Conservation (phyloP, 2,113 vertebrate species). For the Poeciliopsis retropinna region DNA sequence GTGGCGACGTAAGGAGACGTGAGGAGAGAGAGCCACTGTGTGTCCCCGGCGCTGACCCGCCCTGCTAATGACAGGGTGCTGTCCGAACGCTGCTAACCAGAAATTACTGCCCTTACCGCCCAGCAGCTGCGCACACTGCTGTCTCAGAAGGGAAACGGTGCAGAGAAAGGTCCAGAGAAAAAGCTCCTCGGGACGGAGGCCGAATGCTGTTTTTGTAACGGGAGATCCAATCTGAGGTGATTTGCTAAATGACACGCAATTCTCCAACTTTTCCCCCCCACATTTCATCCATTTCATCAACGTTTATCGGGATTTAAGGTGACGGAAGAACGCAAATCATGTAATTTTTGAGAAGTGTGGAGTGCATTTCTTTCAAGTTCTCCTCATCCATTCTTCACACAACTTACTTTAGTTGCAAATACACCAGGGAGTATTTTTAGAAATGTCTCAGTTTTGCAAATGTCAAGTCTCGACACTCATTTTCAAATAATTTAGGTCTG, state of each 20-base stretch:
- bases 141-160: conserved; percentile 33
- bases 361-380: not conserved
- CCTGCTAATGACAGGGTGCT: conserved; percentile 80
- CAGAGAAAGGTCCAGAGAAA: conserved; percentile 11
- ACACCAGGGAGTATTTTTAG: not conserved
- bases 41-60: conserved; percentile 70
- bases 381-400: not conserved
- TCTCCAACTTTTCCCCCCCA: not conserved
- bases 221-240: not conserved
- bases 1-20: conserved; percentile 62
- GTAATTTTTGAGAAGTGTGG: not conserved
- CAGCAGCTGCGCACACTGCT: conserved; percentile 63
- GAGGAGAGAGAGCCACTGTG: conserved; percentile 70
- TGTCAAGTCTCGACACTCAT: no score
- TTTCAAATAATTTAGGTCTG: no score
- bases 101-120: conserved; percentile 74
- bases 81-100: conserved; percentile 68
- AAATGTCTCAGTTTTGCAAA: no score
- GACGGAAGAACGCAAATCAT: not conserved
- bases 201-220: not conserved
- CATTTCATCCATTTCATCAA: not conserved
- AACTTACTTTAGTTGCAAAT: not conserved
- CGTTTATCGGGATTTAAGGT: not conserved
- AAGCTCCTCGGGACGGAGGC: conserved; percentile 2
- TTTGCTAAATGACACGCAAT: not conserved